Evolutionary conservation across 2,797 vertebrate genomes (phyloP), one percentile per base, ranked within the genome.

Genomic region (Zalophus californianus): DNA sequence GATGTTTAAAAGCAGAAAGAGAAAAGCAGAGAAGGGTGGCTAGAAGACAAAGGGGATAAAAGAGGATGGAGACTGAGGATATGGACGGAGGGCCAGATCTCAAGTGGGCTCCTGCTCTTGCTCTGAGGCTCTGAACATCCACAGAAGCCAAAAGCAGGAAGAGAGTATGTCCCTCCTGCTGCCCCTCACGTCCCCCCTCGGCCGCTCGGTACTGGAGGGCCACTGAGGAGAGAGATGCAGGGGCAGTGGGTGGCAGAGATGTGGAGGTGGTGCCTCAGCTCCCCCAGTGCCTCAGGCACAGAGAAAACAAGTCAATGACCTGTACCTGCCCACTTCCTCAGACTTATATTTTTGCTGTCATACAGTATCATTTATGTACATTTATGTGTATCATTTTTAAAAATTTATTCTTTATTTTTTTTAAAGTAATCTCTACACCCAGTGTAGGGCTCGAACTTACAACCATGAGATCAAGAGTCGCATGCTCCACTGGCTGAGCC

Each of bases 141-240:
- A 27, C 8, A 16, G 35, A 18, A 41, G 25, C 20, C 23, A n/a
- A 41, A 41, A 73, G 85, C 38, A 10, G 23, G 52, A 56, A 16
- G 48, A 32, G 10, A 52, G 48, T 2, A 8, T 3, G 2, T 41
- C 50, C 38, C 23, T 56, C 66, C 25, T 29, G n/a, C n/a, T 4
- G 10, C 3, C 66, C 11, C 29, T 10, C 25, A 12, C 8, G 15
- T 56, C 23, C 50, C 23, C 2, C 3, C 60, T 0, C 5, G 2
- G n/a, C 10, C 11, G 4, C 35, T 21, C 50, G 41, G 66, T 20
- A 25, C 52, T 2, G 7, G 38, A 72, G 12, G 23, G 50, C 38
- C 50, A 21, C 6, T 15, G 13, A 56, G 35, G 78, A 58, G 15
- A 54, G 5, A 38, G 50, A 70, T 0, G 25, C 66, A 58, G 35